Percentiles rank a stretch among this genome's conserved stretches.
Evolutionary conservation across 1,140 invertebrate species (phyloP).

Genomic region (Gyrodactylus salaris): DNA sequence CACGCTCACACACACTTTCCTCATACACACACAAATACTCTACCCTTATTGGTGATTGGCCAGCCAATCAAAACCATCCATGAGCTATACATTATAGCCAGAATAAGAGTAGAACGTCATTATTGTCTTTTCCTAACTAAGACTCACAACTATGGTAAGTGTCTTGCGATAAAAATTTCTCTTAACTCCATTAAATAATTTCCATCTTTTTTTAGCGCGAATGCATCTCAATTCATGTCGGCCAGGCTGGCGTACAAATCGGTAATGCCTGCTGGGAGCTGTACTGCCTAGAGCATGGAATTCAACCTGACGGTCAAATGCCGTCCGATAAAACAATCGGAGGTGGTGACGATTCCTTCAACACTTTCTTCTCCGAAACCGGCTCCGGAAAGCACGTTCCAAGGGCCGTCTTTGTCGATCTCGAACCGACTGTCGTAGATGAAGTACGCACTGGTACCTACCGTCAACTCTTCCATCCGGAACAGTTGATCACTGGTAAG

Average conservation of each 20-base stretch:
- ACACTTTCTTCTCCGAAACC: constrained; percentile 23
- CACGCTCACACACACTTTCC: neutral
- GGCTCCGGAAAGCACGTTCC: constrained; percentile 40
- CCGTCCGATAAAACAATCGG: constrained; percentile 16
- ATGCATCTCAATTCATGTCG: constrained; percentile 2
- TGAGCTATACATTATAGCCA: neutral
- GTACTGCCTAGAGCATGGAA: constrained; percentile 18
- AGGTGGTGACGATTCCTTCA: constrained; percentile 16
- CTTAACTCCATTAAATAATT: too few relatives aligned
- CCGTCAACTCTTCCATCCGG: constrained; percentile 20
- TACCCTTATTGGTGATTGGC: neutral
- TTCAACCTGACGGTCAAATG: constrained; percentile 42
- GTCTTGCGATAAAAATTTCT: neutral
- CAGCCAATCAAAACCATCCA: neutral
- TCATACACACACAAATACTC: neutral
- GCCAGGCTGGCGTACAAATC: constrained; percentile 5
- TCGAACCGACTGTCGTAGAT: constrained; percentile 26
- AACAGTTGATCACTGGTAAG: constrained; percentile 25
- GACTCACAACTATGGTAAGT: neutral
- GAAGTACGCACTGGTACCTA: constrained; percentile 18
- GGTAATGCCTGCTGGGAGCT: constrained; percentile 8
- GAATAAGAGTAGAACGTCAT: neutral
- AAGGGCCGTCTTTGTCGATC: constrained; percentile 37
- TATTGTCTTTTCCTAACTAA: neutral
- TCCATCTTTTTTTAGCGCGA: neutral